A percentile compares a stretch with the other conserved stretches of the same genome.
Evolutionary conservation across 2,797 vertebrate species (phyloP).

Genomic region (Brachyrhaphis roseni): DNA sequence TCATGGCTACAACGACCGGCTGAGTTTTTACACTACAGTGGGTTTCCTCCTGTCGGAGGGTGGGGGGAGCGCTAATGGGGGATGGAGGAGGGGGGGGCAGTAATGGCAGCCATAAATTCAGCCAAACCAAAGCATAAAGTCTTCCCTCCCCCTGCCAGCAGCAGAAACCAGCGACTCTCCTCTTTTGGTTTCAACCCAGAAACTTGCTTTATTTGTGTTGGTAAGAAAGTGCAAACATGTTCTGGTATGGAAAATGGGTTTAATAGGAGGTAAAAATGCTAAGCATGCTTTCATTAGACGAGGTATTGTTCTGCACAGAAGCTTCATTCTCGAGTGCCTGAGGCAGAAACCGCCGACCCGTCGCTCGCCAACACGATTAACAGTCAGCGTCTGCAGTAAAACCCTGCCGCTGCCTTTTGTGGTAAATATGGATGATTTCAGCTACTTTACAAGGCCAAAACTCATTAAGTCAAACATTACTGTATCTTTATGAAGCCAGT

Average conservation of each 20-base stretch:
- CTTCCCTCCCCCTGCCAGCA: constrained; percentile 12
- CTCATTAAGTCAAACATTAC: constrained; percentile 68
- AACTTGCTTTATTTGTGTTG: neutral
- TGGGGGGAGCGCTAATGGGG: neutral
- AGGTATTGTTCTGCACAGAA: constrained; percentile 6
- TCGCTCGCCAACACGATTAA: constrained; percentile 56
- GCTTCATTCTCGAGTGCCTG: neutral
- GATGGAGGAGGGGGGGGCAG: neutral
- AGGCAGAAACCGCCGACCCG: neutral
- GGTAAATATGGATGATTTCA: constrained; percentile 56
- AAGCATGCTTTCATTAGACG: neutral
- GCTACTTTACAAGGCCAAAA: constrained; percentile 54
- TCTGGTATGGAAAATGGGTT: neutral
- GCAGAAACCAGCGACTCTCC: constrained; percentile 23
- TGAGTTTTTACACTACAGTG: constrained; percentile 39
- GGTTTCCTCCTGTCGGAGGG: constrained; percentile 43
- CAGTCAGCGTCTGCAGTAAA: constrained; percentile 45
- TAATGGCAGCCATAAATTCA: constrained; percentile 49
- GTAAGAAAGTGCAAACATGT: constrained; percentile 3
- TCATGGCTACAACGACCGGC: constrained; percentile 33
- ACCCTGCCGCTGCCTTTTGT: constrained; percentile 58
- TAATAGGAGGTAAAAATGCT: neutral
- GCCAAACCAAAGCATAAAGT: constrained; percentile 21
- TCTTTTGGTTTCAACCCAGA: neutral
- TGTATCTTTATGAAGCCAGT: constrained; percentile 67